Percentiles rank a stretch among this genome's conserved stretches.
Evolutionary conservation across 2,113 vertebrate genomes (phyloP).

Genomic region (Smithornis capensis): DNA sequence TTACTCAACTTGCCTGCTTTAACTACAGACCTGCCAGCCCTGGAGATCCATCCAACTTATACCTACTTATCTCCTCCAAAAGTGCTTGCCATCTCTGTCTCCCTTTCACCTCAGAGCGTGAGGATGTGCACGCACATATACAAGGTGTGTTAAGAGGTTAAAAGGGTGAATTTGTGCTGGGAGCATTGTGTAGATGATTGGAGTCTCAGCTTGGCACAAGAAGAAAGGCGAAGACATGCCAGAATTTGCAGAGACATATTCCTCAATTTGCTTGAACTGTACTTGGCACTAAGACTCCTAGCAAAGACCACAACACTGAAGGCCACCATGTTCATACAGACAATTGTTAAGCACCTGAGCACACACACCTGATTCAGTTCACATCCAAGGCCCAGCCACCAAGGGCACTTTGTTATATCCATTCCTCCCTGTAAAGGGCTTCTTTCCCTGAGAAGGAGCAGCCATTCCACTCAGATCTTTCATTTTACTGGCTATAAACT

Average conservation of each 20-base stretch:
- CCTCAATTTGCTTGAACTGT: slow-evolving; percentile 1
- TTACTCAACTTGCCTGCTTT: not conserved
- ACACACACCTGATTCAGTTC: not conserved
- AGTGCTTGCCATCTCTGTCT: not conserved
- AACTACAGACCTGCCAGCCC: not conserved
- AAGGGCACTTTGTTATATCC: not conserved
- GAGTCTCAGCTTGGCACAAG: slow-evolving; percentile 55
- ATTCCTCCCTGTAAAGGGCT: not conserved
- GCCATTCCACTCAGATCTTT: not conserved
- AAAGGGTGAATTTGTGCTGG: slow-evolving; percentile 41
- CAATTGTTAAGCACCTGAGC: not conserved
- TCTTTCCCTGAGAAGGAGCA: not conserved
- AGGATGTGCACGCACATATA: slow-evolving; percentile 37
- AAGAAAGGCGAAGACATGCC: slow-evolving; percentile 53
- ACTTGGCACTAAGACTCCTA: not conserved
- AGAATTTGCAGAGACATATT: slow-evolving; percentile 53
- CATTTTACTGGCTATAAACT: not conserved
- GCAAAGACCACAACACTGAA: slow-evolving; percentile 22
- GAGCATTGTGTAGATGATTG: slow-evolving; percentile 16
- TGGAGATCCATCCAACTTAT: not conserved
- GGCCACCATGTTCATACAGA: not conserved
- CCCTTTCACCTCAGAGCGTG: slow-evolving; percentile 3
- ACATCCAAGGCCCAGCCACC: not conserved
- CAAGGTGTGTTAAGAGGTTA: slow-evolving; percentile 39
- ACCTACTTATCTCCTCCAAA: not conserved